These are phyloP conservation scores for Cyphomyrmex costatus DNA, from an alignment of 1,140 invertebrate genomes.

Conservation along the genomic window DNA sequence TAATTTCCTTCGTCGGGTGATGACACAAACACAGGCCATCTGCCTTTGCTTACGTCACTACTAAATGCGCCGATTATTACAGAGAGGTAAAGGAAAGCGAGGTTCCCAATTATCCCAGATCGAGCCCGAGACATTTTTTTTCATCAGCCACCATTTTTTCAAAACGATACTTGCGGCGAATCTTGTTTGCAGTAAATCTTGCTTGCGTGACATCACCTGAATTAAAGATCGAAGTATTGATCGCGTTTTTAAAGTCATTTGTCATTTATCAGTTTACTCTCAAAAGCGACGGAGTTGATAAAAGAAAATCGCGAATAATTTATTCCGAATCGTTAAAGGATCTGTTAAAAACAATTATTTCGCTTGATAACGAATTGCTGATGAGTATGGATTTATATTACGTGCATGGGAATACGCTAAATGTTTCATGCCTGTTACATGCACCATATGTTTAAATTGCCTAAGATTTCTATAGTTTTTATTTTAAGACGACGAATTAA, in stretches of 20 bases:
- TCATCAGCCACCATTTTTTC: slow-evolving; percentile 28
- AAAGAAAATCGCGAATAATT: neutral
- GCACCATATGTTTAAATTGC: neutral
- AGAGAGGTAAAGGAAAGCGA: slow-evolving; percentile 73
- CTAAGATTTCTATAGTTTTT: neutral
- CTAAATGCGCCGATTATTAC: slow-evolving; percentile 75
- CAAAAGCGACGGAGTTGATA: neutral
- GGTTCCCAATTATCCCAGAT: slow-evolving; percentile 68
- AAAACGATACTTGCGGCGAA: slow-evolving; percentile 28
- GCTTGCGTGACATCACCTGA: neutral
- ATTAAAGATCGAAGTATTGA: slow-evolving; percentile 16
- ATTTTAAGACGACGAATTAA: neutral
- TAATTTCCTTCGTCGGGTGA: slow-evolving; percentile 30
- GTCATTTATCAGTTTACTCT: neutral
- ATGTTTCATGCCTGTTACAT: neutral
- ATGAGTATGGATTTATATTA: neutral
- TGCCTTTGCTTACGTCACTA: slow-evolving; percentile 75
- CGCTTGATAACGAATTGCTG: neutral
- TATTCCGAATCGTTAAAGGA: neutral
- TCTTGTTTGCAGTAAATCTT: slow-evolving; percentile 5
- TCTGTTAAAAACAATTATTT: neutral
- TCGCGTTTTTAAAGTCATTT: neutral
- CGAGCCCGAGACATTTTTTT: slow-evolving; percentile 54
- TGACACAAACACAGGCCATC: slow-evolving; percentile 63
- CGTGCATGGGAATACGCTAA: too few species aligned